Evolutionary conservation across 2,113 vertebrate genomes (phyloP).

Genomic region (Ciconia stormi): DNA sequence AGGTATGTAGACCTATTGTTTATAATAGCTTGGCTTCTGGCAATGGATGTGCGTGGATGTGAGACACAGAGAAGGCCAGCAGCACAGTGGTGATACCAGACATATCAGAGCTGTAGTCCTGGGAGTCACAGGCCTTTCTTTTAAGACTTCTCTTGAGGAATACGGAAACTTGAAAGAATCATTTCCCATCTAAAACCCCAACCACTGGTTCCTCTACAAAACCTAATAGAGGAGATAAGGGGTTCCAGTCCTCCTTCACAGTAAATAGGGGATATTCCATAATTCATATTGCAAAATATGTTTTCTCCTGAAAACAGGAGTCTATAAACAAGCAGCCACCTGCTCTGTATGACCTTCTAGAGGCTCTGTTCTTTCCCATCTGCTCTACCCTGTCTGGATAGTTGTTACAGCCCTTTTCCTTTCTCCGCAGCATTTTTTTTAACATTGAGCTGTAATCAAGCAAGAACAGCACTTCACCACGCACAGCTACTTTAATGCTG

Average conservation of each 20-base stretch:
- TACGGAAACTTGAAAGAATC: neutral
- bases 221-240: neutral
- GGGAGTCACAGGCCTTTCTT: neutral
- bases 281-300: neutral
- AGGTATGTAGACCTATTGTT: neutral
- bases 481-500: neutral
- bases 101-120: neutral
- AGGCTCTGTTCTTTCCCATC: neutral
- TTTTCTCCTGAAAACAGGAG: neutral
- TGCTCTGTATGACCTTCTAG: neutral
- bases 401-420: neutral
- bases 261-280: neutral
- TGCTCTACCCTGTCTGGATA: neutral
- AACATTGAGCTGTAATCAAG: neutral
- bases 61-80: neutral
- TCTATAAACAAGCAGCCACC: neutral
- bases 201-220: neutral
- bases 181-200: neutral
- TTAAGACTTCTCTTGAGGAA: neutral
- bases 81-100: neutral
- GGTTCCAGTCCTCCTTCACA: neutral
- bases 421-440: neutral
- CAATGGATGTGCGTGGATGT: neutral
- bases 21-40: neutral
- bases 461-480: neutral